phyloP scores from a whole-genome alignment of 92 coral and sea anemone species.

The Scolanthus callimorphus region DNA sequence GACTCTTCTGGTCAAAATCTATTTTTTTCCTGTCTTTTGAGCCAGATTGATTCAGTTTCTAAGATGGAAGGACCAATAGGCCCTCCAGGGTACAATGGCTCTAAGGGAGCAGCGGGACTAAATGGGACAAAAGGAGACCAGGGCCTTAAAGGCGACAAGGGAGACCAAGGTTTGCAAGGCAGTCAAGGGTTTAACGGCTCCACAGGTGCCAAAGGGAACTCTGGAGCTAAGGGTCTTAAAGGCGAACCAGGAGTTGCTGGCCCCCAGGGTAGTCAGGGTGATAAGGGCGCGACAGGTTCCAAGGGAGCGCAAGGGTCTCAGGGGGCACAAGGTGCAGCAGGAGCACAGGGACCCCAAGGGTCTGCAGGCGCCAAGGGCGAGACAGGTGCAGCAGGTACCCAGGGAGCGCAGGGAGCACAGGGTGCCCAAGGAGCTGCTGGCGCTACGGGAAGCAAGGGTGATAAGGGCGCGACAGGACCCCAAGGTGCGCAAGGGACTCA shows the following conservation, averaged over 20 bases:
- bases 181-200: conserved; percentile 23
- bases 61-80: conserved; percentile 6
- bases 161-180: no score
- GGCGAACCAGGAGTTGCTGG: conserved; percentile 1
- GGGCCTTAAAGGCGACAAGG: no score
- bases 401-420: not conserved
- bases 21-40: not conserved
- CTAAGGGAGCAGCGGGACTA: conserved; percentile 4
- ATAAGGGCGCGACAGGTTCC: not conserved
- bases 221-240: conserved; percentile 3
- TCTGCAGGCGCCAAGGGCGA: conserved; percentile 11
- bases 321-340: not conserved
- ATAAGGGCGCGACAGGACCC: conserved; percentile 1
- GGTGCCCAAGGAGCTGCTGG: not conserved
- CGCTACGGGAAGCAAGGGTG: not conserved
- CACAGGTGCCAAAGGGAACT: conserved; percentile 6
- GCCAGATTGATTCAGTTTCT: not conserved
- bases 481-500: conserved; percentile 6
- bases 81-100: conserved; percentile 9
- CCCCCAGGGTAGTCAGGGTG: not conserved
- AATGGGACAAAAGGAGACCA: not conserved
- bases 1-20: no score
- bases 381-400: conserved; percentile 2
- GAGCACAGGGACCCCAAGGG: conserved; percentile 25
- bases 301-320: not conserved